Evolutionary conservation across 2,888 invertebrate genomes (phyloP).

Genomic region (Lathronympha strigana): DNA sequence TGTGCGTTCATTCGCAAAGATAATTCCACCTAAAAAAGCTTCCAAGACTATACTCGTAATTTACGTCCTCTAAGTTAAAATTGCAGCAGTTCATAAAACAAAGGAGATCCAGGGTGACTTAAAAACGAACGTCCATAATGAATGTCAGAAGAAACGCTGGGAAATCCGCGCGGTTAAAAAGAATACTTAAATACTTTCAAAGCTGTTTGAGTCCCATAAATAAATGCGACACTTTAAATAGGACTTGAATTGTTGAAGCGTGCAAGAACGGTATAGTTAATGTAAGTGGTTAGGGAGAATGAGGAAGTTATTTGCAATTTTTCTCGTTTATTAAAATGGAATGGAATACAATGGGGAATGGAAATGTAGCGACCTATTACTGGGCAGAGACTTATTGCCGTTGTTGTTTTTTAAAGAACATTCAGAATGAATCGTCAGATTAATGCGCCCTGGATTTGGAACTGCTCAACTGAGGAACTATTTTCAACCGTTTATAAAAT

Average conservation of each 20-base stretch:
- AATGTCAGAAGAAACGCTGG: conserved; percentile 11
- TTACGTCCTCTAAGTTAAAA: conserved; percentile 1
- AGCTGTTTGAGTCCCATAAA: conserved; percentile 33
- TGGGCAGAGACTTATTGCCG: background rate
- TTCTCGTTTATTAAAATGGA: background rate
- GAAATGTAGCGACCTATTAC: background rate
- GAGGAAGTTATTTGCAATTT: conserved; percentile 14
- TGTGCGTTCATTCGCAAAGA: no score
- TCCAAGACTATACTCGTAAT: background rate
- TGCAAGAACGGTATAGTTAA: conserved; percentile 19
- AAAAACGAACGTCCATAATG: conserved; percentile 33
- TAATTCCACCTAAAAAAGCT: background rate
- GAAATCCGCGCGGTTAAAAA: conserved; percentile 27
- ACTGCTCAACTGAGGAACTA: no score
- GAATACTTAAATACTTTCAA: conserved; percentile 35
- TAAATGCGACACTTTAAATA: conserved; percentile 28
- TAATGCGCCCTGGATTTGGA: no score
- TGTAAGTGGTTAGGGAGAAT: background rate
- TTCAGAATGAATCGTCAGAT: no score
- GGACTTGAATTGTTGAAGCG: conserved; percentile 27
- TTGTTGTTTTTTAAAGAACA: background rate
- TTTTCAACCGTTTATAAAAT: no score
- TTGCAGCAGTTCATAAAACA: conserved; percentile 12
- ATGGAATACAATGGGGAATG: background rate
- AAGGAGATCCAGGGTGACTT: conserved; percentile 18